These are phyloP conservation scores for Pogonophryne albipinna DNA, from an alignment of 2,797 vertebrate species.

Conservation along the genomic window DNA sequence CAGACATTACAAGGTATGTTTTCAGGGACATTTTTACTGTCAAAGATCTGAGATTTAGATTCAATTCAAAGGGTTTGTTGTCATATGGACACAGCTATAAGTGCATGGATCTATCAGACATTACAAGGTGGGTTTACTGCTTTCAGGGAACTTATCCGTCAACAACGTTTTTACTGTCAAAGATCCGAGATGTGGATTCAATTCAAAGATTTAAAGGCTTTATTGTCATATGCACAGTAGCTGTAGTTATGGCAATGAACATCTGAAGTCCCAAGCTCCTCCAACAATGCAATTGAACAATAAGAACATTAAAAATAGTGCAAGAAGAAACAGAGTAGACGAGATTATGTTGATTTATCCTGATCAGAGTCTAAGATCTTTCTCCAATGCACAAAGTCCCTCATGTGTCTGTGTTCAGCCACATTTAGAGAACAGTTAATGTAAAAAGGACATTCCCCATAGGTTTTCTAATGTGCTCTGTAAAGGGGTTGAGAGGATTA, in stretches of 20 bases:
- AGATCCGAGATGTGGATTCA: too few relatives aligned
- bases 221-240: too few relatives aligned
- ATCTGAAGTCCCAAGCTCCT: too few relatives aligned
- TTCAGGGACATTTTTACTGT: conserved; percentile 77
- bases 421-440: background rate
- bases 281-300: too few relatives aligned
- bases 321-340: too few relatives aligned
- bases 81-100: too few relatives aligned
- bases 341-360: too few relatives aligned
- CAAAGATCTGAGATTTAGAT: too few relatives aligned
- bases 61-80: too few relatives aligned
- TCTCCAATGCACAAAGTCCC: background rate
- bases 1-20: conserved; percentile 93
- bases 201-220: too few relatives aligned
- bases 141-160: background rate
- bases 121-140: conserved; percentile 88
- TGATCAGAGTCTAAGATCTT: background rate
- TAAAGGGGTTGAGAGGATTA: conserved; percentile 27
- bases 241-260: too few relatives aligned
- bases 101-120: conserved; percentile 91
- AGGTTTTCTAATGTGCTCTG: conserved; percentile 16
- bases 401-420: conserved; percentile 1
- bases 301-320: too few relatives aligned
- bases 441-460: conserved; percentile 12
- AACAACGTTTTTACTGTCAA: background rate